Conservation (phyloP, 2,888 invertebrate genomes). For the Caenorhabditis sp. region DNA sequence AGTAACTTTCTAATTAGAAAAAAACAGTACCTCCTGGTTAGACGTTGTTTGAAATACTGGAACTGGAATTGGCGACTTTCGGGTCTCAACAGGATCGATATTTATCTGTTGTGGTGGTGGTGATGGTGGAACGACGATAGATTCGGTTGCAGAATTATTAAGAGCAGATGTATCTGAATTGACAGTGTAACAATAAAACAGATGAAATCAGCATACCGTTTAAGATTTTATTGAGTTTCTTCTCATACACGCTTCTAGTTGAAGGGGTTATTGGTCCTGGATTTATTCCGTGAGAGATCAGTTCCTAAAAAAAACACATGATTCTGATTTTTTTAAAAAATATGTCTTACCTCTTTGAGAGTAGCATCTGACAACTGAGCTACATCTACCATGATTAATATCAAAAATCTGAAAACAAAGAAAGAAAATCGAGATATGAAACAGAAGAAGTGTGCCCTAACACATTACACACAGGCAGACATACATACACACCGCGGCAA, state of each 20-base stretch:
- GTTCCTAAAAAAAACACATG: background rate
- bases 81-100: background rate
- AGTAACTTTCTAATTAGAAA: no score
- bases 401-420: no score
- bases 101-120: background rate
- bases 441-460: no score
- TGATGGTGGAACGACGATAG: background rate
- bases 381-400: background rate
- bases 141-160: slow-evolving; percentile 3
- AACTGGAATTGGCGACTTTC: background rate
- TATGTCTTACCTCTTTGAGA: slow-evolving; percentile 10
- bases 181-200: background rate
- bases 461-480: no score
- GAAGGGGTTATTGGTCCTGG: slow-evolving; percentile 29
- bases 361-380: slow-evolving; percentile 20
- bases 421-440: no score
- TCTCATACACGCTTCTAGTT: slow-evolving; percentile 28
- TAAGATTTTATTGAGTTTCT: slow-evolving; percentile 15
- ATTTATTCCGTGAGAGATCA: slow-evolving; percentile 11
- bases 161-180: background rate
- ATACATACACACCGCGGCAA: no score
- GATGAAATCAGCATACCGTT: slow-evolving; percentile 2
- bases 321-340: background rate
- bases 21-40: background rate
- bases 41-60: slow-evolving; percentile 1